Percentiles rank a stretch among this genome's conserved stretches.
phyloP scores from a whole-genome alignment of 2,797 vertebrate species.

The Loriculus beryllinus region DNA sequence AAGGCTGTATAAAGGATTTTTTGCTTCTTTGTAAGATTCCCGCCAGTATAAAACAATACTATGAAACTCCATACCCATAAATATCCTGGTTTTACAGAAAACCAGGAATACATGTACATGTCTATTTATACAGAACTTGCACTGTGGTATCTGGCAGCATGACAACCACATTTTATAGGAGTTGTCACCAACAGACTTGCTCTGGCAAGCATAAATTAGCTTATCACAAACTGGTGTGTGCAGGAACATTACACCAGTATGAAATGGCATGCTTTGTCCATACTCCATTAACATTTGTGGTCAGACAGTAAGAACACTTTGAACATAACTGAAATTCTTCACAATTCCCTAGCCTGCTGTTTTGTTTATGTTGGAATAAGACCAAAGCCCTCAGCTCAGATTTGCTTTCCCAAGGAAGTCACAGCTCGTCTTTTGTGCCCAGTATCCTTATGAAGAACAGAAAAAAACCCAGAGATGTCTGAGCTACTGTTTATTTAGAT shows the following conservation, averaged over 20 bases:
- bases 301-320: background rate
- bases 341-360: background rate
- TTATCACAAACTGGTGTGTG: background rate
- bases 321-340: background rate
- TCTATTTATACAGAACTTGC: background rate
- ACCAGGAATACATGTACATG: background rate
- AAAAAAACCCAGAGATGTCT: background rate
- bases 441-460: background rate
- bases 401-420: background rate
- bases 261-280: background rate
- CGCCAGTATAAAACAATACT: background rate
- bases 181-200: background rate
- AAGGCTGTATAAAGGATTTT: rapidly evolving
- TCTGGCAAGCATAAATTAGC: background rate
- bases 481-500: background rate
- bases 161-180: background rate
- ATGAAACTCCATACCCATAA: background rate
- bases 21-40: background rate
- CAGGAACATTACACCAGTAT: background rate
- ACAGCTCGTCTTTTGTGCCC: background rate
- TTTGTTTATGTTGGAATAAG: conserved; percentile 9
- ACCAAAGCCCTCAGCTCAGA: background rate
- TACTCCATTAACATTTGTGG: rapidly evolving
- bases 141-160: background rate
- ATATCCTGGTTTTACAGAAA: background rate